phyloP scores from a whole-genome alignment of 2,797 vertebrate species.

The Choloepus didactylus region DNA sequence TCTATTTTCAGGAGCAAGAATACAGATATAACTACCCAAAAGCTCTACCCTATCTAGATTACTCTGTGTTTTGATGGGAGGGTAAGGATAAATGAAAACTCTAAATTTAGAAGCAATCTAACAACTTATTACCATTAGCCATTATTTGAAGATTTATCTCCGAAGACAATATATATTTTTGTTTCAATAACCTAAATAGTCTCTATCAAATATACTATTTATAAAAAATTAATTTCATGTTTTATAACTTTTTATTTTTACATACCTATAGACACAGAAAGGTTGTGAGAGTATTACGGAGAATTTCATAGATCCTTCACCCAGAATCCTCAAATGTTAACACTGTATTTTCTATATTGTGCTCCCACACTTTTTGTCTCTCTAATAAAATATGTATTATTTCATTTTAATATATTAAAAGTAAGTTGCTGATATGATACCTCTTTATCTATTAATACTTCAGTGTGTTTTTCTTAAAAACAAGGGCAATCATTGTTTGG shows the following conservation, averaged over 20 bases:
- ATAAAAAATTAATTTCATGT: background rate
- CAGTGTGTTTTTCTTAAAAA: slow-evolving; percentile 6
- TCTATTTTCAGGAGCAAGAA: slow-evolving; percentile 31
- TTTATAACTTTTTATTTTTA: background rate
- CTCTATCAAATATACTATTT: background rate
- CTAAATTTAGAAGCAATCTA: background rate
- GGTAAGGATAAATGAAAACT: slow-evolving; percentile 1
- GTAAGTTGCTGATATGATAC: background rate
- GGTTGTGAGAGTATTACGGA: background rate
- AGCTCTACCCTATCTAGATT: background rate
- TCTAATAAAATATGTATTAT: background rate
- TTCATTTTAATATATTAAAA: slow-evolving; percentile 30
- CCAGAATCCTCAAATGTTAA: background rate
- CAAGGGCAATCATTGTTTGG: background rate
- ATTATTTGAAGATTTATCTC: slow-evolving; percentile 25
- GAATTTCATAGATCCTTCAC: background rate
- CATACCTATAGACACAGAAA: background rate
- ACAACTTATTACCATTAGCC: background rate
- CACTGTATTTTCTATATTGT: background rate
- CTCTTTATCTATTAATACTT: background rate
- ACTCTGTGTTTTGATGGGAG: background rate
- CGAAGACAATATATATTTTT: background rate
- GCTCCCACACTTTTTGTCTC: background rate
- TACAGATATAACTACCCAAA: background rate
- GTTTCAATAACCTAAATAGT: background rate